Base-by-base conservation (phyloP, 1,140 invertebrate genomes). In the Episyrphus balteatus region DNA sequence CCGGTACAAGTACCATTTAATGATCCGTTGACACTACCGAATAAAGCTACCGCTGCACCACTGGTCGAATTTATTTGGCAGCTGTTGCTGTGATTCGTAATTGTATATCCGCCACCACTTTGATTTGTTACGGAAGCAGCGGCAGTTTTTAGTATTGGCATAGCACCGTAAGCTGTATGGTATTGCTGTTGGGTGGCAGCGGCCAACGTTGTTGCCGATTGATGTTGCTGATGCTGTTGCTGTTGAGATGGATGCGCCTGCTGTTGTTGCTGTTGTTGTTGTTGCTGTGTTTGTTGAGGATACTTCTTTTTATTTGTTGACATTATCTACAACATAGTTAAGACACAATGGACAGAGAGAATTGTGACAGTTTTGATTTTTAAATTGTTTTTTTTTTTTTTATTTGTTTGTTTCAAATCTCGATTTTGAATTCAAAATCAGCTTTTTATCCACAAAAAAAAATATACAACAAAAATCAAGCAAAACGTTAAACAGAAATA, bases 251-350 rank as follows among this genome's bases (percentile, higher is more conserved):
- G 53, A 31, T 53, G 50, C 5, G 34, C 26, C 11, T 30, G 41
- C 13, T 19, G 18, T 30, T 21, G 19, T 39, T 26, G 44, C 49
- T 53, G 48, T 50, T 42, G 47, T 18, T 49, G 43, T 42, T 50
- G 46, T 33, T 50, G 46, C 51, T 54, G 50, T 48, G 44, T 21
- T 45, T 39, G 40, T 14, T 51, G 46, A 51, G 44, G 57, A 51
- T 58, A 55, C 18, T 47, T 47, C 42, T 61, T 61, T 61, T 59
- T 59, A 56, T 58, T 58, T 44, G 57, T 39, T 46, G 56, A 42
- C 39, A 59, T 57, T 51, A 61, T 61, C 57, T 59, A 61, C 51
- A 61, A 60, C 53, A 53, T 30, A n/a, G n/a, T 14, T 31, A 43
- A 43, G 43, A 59, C 56, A 26, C 21, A 26, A 26, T 26, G 21